These are phyloP conservation scores for Morpho achilles DNA, from an alignment of 2,888 invertebrate genomes.

Conservation along the genomic window DNA sequence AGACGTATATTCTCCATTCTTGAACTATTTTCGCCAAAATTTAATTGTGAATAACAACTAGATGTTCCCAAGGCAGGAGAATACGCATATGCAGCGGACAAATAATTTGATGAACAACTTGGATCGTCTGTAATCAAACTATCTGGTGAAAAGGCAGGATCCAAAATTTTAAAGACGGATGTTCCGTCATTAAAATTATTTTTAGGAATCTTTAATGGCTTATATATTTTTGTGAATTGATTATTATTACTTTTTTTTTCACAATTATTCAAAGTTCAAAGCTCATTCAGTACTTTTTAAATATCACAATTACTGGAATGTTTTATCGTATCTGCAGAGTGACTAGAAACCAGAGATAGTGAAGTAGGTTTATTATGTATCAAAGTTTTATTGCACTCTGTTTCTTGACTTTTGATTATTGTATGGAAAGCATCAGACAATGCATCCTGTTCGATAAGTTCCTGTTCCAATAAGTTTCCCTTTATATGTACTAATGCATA, in stretches of 20 bases:
- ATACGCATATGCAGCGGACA: conserved; percentile 58
- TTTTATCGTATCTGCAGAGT: conserved; percentile 56
- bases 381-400: conserved; percentile 39
- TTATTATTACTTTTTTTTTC: conserved; percentile 14
- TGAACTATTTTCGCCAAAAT: conserved; percentile 45
- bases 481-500: conserved; percentile 63
- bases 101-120: conserved; percentile 66
- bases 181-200: conserved; percentile 31
- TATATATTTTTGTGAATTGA: conserved; percentile 12
- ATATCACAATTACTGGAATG: conserved; percentile 67
- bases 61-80: conserved; percentile 49
- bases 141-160: conserved; percentile 56
- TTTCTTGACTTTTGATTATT: conserved; percentile 57
- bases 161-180: conserved; percentile 39
- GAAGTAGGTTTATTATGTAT: conserved; percentile 56
- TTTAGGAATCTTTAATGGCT: conserved; percentile 19
- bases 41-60: conserved; percentile 43
- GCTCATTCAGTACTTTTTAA: conserved; percentile 27
- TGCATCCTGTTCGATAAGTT: conserved; percentile 74
- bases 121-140: conserved; percentile 63
- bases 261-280: conserved; percentile 10
- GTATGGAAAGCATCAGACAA: conserved; percentile 71
- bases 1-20: conserved; percentile 66
- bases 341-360: conserved; percentile 62
- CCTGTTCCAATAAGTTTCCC: conserved; percentile 63